phyloP scores from a whole-genome alignment of 2,113 vertebrate genomes.

The Odontophorus gujanensis region DNA sequence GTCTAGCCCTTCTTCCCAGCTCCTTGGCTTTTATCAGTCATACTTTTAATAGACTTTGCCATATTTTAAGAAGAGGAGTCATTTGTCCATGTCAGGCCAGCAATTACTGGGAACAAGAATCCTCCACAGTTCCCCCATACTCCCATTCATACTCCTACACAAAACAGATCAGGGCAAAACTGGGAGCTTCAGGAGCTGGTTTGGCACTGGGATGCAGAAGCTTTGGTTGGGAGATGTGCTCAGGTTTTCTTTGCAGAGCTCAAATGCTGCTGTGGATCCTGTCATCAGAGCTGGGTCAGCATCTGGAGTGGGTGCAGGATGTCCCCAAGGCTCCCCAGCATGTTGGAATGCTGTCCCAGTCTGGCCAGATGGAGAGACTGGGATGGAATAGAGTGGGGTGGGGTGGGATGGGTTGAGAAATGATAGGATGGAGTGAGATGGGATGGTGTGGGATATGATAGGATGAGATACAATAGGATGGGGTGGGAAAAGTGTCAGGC shows the following conservation, averaged over 20 bases:
- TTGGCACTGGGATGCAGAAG: not conserved
- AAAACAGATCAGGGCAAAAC: not conserved
- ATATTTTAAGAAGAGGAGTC: not conserved
- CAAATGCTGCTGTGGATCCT: not conserved
- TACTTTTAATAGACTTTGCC: not conserved
- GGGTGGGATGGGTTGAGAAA: not conserved
- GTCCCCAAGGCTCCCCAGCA: not conserved
- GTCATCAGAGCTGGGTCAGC: not conserved
- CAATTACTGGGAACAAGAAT: not conserved
- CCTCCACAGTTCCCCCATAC: not conserved
- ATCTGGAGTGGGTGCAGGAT: not conserved
- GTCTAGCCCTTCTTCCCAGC: slow-evolving; percentile 15
- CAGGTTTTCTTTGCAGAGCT: not conserved
- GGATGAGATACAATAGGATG: not conserved
- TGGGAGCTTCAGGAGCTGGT: not conserved
- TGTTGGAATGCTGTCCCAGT: not conserved
- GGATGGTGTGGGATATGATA: not conserved
- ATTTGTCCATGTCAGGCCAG: not conserved
- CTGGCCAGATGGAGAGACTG: not conserved
- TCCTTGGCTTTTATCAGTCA: slow-evolving; percentile 37
- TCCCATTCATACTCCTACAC: not conserved
- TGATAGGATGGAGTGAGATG: not conserved
- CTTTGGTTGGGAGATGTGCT: not conserved
- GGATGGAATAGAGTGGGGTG: not conserved
- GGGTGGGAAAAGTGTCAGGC: not conserved